Conservation (phyloP, 2,113 vertebrate species). For the Tonatia bakeri region DNA sequence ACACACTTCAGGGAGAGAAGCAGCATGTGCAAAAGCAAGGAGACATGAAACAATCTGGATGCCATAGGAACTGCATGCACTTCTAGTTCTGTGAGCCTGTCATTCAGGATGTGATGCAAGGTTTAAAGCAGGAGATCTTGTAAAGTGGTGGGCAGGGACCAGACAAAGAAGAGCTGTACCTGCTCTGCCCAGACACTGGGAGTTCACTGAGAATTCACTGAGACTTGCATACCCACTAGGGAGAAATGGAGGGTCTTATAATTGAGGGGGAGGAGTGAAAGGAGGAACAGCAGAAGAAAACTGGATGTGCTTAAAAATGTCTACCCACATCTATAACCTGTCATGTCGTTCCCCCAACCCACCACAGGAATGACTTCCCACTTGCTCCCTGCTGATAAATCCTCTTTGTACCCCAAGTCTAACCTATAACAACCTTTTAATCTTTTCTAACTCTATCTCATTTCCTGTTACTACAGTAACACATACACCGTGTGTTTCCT, state of each 20-base stretch:
- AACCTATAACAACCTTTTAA: background rate
- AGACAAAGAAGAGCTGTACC: background rate
- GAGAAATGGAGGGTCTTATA: background rate
- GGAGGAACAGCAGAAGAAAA: background rate
- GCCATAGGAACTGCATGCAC: background rate
- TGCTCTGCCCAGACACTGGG: background rate
- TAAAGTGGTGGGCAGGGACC: background rate
- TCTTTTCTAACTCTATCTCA: background rate
- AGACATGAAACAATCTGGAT: background rate
- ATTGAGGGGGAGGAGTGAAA: background rate
- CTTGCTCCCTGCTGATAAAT: background rate
- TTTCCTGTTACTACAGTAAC: background rate
- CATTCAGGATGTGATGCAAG: background rate
- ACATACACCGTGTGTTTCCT: background rate
- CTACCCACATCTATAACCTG: no score
- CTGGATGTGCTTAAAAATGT: background rate
- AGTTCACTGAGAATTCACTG: no score
- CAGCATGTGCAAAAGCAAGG: background rate
- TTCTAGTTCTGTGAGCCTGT: background rate
- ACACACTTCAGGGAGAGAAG: background rate
- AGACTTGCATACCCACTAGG: background rate
- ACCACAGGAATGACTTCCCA: background rate
- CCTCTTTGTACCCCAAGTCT: background rate
- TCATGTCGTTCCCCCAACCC: background rate
- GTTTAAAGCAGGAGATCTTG: background rate